Conservation (phyloP, 1,140 invertebrate species). For the Drosophila ananassae region DNA sequence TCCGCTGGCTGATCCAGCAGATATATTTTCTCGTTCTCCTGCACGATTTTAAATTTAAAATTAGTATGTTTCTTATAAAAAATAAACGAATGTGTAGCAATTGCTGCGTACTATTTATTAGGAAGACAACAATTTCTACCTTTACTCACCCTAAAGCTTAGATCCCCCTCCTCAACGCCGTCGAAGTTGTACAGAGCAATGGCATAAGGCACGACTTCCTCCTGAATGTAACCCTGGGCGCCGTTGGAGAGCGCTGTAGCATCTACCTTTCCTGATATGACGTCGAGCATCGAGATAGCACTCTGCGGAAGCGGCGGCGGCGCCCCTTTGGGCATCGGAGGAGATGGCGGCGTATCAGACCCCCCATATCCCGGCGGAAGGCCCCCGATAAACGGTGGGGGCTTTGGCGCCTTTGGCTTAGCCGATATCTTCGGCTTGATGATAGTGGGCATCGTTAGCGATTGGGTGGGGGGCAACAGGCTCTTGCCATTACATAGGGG, state of each 20-base stretch:
- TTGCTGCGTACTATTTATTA: too few species aligned
- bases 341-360: conserved; percentile 85
- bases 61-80: too few species aligned
- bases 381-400: conserved; percentile 63
- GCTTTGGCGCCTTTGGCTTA: conserved; percentile 78
- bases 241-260: conserved; percentile 64
- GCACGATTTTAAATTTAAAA: conserved; percentile 60
- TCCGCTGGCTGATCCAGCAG: conserved; percentile 89
- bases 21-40: conserved; percentile 89
- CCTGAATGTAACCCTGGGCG: conserved; percentile 47
- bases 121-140: neutral
- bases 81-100: too few species aligned
- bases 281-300: conserved; percentile 81
- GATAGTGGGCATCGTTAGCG: conserved; percentile 87
- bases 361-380: conserved; percentile 55
- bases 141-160: conserved; percentile 88
- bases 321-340: conserved; percentile 91
- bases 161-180: conserved; percentile 88
- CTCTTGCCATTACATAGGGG: conserved; percentile 84
- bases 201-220: conserved; percentile 86
- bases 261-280: conserved; percentile 77
- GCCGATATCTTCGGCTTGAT: conserved; percentile 85
- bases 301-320: conserved; percentile 88
- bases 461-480: conserved; percentile 74
- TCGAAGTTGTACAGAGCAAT: conserved; percentile 91